Base-by-base conservation (phyloP, 1,140 invertebrate species). In the Eurosta solidaginis region DNA sequence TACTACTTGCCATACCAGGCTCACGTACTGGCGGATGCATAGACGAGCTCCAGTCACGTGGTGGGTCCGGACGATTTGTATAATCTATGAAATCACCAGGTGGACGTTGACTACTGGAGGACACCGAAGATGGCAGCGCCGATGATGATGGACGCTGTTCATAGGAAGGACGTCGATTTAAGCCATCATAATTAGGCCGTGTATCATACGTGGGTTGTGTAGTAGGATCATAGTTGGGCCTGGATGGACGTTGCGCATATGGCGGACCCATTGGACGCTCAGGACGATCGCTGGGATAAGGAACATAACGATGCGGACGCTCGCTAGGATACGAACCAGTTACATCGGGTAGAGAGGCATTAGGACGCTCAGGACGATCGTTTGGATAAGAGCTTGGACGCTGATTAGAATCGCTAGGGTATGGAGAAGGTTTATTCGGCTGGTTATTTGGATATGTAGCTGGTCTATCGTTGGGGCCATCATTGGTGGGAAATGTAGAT, bases 31-130 rank as follows among this genome's bases (percentile, higher is more conserved):
- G 50, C 25, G 76, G 76, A 0, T 20, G 52, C 40, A 44, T 77
- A 9, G 76, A 44, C 14, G 63, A 74, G 45, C 22, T 29, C 36
- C 45, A 27, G 27, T 80, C 79, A n/a, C 82, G 79, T 0, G 85
- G 82, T 12, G 85, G 83, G 81, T 87, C 85, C 0, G 85, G 85
- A 25, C 85, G 81, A 80, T 86, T 86, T 0, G 82, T 86, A 33
- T 83, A 87, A 29, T 87, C 85, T 1, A 77, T 5, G 68, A 82
- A 84, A n/a, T 84, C 83, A 0, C 40, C 63, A 3, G 82, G 81
- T 10, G 59, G 59, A 2, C 59, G 59, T 22, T 5, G 33, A 2
- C 59, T 33, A 42, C 22, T 68, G 33, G 27, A 81, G 79, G 33
- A 33, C 33, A 68, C n/a, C 10, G 59, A 10, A 2, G 59, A n/a